Conservation (phyloP, 2,113 vertebrate species). For the Regulus satrapa region DNA sequence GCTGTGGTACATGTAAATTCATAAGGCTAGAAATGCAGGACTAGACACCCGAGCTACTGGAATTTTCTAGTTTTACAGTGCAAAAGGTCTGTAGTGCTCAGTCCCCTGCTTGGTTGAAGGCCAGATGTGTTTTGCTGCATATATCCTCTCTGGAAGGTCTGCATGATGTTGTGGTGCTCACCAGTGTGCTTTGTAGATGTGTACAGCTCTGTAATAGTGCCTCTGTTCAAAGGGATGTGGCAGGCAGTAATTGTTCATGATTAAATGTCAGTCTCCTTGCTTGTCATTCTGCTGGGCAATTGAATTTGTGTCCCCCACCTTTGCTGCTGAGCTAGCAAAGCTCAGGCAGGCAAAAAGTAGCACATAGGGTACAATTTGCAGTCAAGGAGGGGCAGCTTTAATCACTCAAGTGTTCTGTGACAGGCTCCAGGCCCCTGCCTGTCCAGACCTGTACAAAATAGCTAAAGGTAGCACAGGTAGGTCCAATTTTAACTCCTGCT, state of each 20-base stretch:
- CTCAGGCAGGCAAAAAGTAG: not conserved
- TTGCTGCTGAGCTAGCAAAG: not conserved
- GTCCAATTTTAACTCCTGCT: not conserved
- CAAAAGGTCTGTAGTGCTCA: not conserved
- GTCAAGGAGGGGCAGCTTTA: not conserved
- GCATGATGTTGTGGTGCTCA: not conserved
- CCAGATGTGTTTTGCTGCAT: not conserved
- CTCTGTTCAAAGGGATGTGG: not conserved
- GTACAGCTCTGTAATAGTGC: not conserved
- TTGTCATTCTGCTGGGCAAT: not conserved
- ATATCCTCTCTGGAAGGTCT: not conserved
- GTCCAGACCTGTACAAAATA: not conserved
- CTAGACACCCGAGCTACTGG: not conserved
- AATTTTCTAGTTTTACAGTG: not conserved
- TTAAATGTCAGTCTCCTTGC: not conserved
- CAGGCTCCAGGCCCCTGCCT: rapidly evolving
- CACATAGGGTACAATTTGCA: rapidly evolving
- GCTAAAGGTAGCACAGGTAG: not conserved
- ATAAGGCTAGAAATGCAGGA: not conserved
- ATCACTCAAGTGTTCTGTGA: rapidly evolving
- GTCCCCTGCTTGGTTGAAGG: not conserved
- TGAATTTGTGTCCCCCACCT: not conserved
- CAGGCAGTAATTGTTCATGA: not conserved
- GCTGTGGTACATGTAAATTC: not conserved
- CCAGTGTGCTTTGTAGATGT: not conserved